Evolutionary conservation across 2,113 vertebrate genomes (phyloP), one percentile per base, ranked within the genome.

Genomic region (Zeus faber): DNA sequence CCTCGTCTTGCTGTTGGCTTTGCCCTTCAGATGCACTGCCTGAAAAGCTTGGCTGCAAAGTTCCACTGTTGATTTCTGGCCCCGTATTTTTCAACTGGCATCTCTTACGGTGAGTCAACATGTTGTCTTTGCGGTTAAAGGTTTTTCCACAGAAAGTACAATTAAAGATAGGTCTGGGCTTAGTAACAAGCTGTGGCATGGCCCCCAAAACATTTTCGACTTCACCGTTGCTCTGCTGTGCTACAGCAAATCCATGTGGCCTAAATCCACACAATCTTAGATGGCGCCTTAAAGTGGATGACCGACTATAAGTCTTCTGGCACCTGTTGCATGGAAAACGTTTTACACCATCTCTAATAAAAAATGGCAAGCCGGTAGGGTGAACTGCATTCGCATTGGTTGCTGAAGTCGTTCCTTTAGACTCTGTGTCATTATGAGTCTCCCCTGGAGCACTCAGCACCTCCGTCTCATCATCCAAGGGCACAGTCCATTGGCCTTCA

Each of bases 51-150:
- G 44, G 66, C 50, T 71, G 73, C 17, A 50, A 7, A 5, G 55
- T 18, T 23, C 31, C 62, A 21, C 53, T 25, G 1, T 49, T 61
- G 4, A 31, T 44, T 17, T 37, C 47, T 5, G 25, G 5, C 51
- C 63, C 17, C 1, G 65, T 61, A 39, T 53, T 69, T 23, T 55
- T 59, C 45, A 67, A 29, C 48, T 83, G 79, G 55, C 89, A 90
- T 33, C 62, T 86, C 43, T 69, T 85, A 23, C 60, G 72, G 49
- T 90, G 88, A 56, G 64, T 65, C 67, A 87, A 79, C 80, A 90
- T 86, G 54, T 86, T 88, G 25, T 89, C 86, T 66, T 86, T 90
- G 39, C 86, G 85, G 21, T 81, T 89, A 44, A 91, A 90, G 14
- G 24, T 59, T 17, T 64, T 85, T 0, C 87, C 86, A 58, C 90